Base-by-base conservation (phyloP, 2,113 vertebrate genomes). In the Thoracochromis brauschi region DNA sequence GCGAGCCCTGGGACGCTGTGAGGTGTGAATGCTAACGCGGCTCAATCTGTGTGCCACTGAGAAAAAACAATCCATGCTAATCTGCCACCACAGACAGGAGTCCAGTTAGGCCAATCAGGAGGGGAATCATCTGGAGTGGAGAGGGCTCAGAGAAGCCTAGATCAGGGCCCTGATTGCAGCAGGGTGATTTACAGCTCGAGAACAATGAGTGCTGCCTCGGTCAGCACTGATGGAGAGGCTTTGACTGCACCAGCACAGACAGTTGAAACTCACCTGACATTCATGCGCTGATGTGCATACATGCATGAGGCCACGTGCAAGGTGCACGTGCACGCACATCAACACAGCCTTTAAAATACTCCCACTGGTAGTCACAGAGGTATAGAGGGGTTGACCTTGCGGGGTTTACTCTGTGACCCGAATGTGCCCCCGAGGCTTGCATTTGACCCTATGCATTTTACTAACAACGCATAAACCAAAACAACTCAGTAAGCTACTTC, bases 391-490 rank as follows among this genome's bases (percentile, higher is more conserved):
- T 83, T 57, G 29, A 84, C 80, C 49, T 82, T 45, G 63, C 16
- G 29, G 58, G 81, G 79, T 94, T 95, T 93, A 87, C 85, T 83
- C 84, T 53, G 80, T 90, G 90, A 94, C 92, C 91, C 55, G 14
- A 82, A 51, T 78, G 5, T 87, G 82, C 88, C 95, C 93, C 92
- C 90, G 4, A 92, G 94, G 91, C 91, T 89, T 68, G 85, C 80
- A 96, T 95, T 94, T 97, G 94, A 97, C 97, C 96, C 92, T 92
- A 53, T 91, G 94, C 94, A 95, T 96, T 97, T 97, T 97, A 97
- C 96, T 96, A 94, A 96, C 95, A 96, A 96, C 96, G 93, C 95
- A 94, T 87, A 94, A 94, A 96, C 96, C 95, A 97, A 96, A 95
- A 96, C 93, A 94, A 94, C 94, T 91, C 94, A 94, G 93, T 91